A percentile compares a stretch with the other conserved stretches of the same genome.
Conservation (phyloP, 2,888 invertebrate species). For the Lasioglossum pauxillum region DNA sequence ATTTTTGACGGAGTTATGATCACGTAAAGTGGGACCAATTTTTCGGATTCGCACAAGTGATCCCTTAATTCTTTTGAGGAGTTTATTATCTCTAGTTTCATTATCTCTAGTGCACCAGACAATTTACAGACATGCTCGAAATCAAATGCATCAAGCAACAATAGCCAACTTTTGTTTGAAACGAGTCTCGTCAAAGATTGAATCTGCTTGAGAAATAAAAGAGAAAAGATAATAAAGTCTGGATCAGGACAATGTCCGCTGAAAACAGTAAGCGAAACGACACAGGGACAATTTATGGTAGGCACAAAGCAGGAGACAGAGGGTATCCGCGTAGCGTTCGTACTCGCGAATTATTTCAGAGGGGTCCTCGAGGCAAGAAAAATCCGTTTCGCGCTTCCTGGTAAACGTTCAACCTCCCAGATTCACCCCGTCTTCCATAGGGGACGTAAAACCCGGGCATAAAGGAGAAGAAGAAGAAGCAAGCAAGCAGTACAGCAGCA, state of each 20-base stretch:
- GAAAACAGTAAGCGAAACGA: too few relatives aligned
- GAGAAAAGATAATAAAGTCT: neutral
- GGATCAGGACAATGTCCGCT: neutral
- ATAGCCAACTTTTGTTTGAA: neutral
- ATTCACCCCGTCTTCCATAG: neutral
- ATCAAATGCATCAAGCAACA: neutral
- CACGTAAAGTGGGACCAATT: too few relatives aligned
- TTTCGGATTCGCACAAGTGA: too few relatives aligned
- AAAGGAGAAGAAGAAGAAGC: neutral
- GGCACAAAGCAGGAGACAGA: neutral
- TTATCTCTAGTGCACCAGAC: neutral
- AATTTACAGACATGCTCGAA: too few relatives aligned
- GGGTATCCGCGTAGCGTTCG: neutral
- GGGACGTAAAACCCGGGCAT: neutral
- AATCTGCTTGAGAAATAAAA: neutral
- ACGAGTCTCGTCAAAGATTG: neutral
- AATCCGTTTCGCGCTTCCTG: neutral
- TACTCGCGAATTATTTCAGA: slow-evolving; percentile 20
- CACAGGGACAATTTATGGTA: neutral
- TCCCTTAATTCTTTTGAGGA: too few relatives aligned
- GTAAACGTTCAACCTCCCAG: neutral
- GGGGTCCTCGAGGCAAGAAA: neutral
- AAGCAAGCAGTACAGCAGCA: slow-evolving; percentile 30
- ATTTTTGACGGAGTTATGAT: too few relatives aligned
- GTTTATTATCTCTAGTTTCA: too few relatives aligned